Conservation (phyloP, 2,797 vertebrate genomes). For the Diplodus sargus region DNA sequence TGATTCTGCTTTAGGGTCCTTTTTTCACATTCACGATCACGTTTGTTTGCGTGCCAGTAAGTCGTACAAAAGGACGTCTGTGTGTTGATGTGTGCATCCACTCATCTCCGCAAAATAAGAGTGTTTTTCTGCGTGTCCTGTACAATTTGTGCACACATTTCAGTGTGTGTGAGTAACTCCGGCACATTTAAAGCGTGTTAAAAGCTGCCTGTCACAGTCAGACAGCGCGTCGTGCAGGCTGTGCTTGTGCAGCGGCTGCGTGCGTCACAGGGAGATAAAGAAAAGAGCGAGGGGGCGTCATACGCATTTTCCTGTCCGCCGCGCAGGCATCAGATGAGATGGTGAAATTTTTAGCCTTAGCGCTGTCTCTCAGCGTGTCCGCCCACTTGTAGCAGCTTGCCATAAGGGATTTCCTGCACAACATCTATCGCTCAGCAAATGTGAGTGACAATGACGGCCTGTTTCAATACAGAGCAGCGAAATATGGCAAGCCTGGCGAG, state of each 20-base stretch:
- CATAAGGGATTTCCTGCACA: constrained; percentile 81
- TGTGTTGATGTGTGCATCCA: not conserved
- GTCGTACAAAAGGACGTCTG: constrained; percentile 4
- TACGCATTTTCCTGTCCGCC: constrained; percentile 82
- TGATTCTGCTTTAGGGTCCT: constrained; percentile 49
- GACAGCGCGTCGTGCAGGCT: constrained; percentile 80
- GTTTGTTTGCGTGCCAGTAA: constrained; percentile 21
- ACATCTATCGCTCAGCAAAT: constrained; percentile 68
- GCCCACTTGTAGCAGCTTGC: constrained; percentile 77
- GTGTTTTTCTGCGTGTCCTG: constrained; percentile 2
- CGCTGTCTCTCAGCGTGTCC: constrained; percentile 69
- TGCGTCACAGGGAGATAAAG: constrained; percentile 86
- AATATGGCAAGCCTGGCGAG: constrained; percentile 29
- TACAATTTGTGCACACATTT: not conserved
- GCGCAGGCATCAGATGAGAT: constrained; percentile 76
- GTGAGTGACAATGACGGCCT: constrained; percentile 61
- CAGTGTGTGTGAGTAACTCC: constrained; percentile 32
- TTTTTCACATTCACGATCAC: constrained; percentile 51
- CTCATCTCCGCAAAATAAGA: not conserved
- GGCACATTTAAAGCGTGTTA: constrained; percentile 55
- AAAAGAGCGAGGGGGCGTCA: constrained; percentile 79
- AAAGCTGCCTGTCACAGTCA: constrained; percentile 79
- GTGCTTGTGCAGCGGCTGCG: constrained; percentile 77
- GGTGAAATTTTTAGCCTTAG: constrained; percentile 78
- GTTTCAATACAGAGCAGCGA: constrained; percentile 35